These are phyloP conservation scores for Lutjanus argentimaculatus DNA, from an alignment of 2,797 vertebrate species.

Conservation along the genomic window DNA sequence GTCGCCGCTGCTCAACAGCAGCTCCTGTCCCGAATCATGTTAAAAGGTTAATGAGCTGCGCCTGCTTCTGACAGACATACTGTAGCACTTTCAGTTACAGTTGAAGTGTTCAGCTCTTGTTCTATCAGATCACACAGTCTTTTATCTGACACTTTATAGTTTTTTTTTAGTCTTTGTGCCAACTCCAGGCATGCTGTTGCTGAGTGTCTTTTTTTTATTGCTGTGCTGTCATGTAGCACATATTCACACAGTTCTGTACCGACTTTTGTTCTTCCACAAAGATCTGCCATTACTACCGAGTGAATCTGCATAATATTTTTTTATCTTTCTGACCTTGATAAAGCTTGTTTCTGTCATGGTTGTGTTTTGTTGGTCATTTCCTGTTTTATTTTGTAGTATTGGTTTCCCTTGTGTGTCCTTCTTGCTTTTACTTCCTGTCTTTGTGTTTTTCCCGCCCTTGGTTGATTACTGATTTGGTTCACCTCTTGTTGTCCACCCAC, in stretches of 20 bases:
- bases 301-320: neutral
- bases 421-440: too few species aligned
- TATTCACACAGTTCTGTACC: neutral
- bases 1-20: slow-evolving; percentile 22
- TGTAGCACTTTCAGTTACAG: slow-evolving; percentile 47
- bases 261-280: neutral
- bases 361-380: too few species aligned
- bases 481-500: too few species aligned
- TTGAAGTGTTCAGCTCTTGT: slow-evolving; percentile 29
- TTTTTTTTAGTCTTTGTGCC: slow-evolving; percentile 2
- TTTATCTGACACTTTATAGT: slow-evolving; percentile 13
- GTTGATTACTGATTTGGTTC: too few species aligned
- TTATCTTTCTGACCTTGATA: neutral
- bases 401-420: too few species aligned
- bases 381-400: too few species aligned
- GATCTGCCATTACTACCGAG: neutral
- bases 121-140: slow-evolving; percentile 26
- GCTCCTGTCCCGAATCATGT: slow-evolving; percentile 17
- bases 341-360: neutral
- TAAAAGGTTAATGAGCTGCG: slow-evolving; percentile 67
- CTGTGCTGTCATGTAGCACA: neutral
- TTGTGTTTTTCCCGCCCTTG: too few species aligned
- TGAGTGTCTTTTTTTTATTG: slow-evolving; percentile 6
- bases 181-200: slow-evolving; percentile 4
- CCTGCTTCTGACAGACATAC: slow-evolving; percentile 38